Percentiles rank a stretch among this genome's conserved stretches.
phyloP scores from a whole-genome alignment of 2,888 invertebrate species.

The Heliconius cydno region DNA sequence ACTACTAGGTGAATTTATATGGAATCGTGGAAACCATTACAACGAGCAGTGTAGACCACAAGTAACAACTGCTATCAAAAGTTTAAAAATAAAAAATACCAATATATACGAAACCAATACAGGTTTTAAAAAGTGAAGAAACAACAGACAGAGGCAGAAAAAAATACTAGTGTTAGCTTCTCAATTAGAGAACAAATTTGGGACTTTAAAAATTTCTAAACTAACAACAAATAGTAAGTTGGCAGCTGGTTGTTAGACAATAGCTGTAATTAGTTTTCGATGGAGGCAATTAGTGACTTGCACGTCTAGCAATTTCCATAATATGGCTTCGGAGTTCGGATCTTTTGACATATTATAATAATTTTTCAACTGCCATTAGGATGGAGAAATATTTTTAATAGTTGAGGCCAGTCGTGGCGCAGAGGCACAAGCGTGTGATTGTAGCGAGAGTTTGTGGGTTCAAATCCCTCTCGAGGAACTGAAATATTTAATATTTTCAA shows the following conservation, averaged over 20 bases:
- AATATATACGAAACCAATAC: too few relatives aligned
- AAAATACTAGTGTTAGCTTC: neutral
- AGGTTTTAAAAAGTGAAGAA: too few relatives aligned
- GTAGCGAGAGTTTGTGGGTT: too few relatives aligned
- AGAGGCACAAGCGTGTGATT: too few relatives aligned
- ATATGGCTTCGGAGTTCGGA: neutral
- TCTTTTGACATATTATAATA: constrained; percentile 3
- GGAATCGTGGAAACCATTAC: neutral
- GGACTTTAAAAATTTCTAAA: neutral
- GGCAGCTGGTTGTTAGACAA: constrained; percentile 8
- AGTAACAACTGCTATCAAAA: too few relatives aligned
- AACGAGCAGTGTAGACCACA: neutral
- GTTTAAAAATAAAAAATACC: too few relatives aligned
- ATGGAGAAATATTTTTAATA: neutral
- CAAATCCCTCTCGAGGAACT: too few relatives aligned
- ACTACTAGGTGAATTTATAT: neutral
- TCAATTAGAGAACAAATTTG: neutral
- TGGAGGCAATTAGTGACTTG: constrained; percentile 29
- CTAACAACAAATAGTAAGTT: constrained; percentile 15
- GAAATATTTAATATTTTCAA: too few relatives aligned
- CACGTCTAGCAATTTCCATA: neutral
- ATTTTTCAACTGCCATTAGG: constrained; percentile 1
- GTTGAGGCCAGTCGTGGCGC: too few relatives aligned
- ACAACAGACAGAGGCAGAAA: neutral
- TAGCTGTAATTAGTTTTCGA: constrained; percentile 22